Evolutionary conservation across 2,113 vertebrate species (phyloP).

Genomic region (Progne subis): DNA sequence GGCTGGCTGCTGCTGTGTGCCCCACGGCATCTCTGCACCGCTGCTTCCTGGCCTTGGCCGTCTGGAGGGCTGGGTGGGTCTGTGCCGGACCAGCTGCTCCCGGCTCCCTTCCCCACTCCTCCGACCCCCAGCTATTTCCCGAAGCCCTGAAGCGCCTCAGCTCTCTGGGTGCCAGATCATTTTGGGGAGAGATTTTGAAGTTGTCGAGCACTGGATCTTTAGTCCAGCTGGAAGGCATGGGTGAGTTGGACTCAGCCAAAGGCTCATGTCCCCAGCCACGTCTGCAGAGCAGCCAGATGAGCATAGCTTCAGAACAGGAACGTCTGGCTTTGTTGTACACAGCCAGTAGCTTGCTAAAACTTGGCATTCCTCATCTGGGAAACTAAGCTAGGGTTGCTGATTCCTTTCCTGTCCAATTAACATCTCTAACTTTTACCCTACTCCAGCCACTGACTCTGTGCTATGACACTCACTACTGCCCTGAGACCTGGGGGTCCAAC

Average conservation of each 20-base stretch:
- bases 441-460: not conserved
- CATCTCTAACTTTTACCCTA: not conserved
- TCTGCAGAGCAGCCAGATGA: not conserved
- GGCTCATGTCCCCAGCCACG: fast-evolving
- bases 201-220: not conserved
- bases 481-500: not conserved
- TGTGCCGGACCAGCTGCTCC: not conserved
- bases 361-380: not conserved
- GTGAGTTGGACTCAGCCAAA: not conserved
- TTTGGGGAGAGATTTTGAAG: fast-evolving
- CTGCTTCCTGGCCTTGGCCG: not conserved
- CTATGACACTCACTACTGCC: not conserved
- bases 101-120: not conserved
- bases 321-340: fast-evolving
- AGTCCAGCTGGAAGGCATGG: not conserved
- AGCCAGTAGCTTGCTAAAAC: not conserved
- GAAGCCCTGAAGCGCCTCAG: not conserved
- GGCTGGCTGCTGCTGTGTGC: fast-evolving
- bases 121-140: not conserved
- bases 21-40: not conserved
- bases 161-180: not conserved
- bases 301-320: fast-evolving
- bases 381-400: not conserved
- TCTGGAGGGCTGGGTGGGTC: not conserved
- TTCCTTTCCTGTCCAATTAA: not conserved